Base-by-base conservation (phyloP, 1,140 invertebrate genomes). In the Halyomorpha halys region DNA sequence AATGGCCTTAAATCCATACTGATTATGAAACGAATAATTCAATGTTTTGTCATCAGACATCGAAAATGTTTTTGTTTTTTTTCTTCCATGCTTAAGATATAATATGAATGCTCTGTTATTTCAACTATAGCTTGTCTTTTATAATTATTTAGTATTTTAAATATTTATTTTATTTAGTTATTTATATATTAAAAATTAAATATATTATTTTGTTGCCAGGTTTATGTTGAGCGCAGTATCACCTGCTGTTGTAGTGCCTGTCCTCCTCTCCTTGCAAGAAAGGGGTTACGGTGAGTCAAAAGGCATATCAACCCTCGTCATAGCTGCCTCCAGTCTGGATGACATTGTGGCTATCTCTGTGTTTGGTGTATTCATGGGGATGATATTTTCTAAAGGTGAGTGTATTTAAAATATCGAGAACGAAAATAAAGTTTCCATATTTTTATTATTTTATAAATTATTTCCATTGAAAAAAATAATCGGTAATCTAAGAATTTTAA, bases 161-260 rank as follows among this genome's bases (percentile, higher is more conserved):
- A 30, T 30, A 4, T 30, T 30, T 30, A 8, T 6, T 49, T n/a
- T 18, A 49, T 49, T 49, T 6, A 13, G n/a, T 49, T 4, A 47
- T 2, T 47, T 49, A 19, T 49, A 21, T 18, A 2, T 21, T 8
- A 21, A 25, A 27, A n/a, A 62, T 19, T 21, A 45, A 14, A 63
- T 27, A 19, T 27, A 23, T 49, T 54, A 30, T 54, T n/a, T 30
- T 59, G 16, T 63, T 30, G 59, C 2, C 44, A 72, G 71, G 25
- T 85, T 74, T 69, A 68, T 87, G 18, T 70, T 89, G 61, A 81
- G 83, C 27, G 85, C 87, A 11, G 86, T 90, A 0, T 89, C 88
- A 0, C 86, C 88, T 2, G 87, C 88, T 61, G 86, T 91, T 21
- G 83, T 89, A 11, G 85, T 89, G 25, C 88, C 87, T 1, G 79